Evolutionary conservation across 2,113 vertebrate genomes (phyloP), one percentile per base, ranked within the genome.

Genomic region (Verasper variegatus): DNA sequence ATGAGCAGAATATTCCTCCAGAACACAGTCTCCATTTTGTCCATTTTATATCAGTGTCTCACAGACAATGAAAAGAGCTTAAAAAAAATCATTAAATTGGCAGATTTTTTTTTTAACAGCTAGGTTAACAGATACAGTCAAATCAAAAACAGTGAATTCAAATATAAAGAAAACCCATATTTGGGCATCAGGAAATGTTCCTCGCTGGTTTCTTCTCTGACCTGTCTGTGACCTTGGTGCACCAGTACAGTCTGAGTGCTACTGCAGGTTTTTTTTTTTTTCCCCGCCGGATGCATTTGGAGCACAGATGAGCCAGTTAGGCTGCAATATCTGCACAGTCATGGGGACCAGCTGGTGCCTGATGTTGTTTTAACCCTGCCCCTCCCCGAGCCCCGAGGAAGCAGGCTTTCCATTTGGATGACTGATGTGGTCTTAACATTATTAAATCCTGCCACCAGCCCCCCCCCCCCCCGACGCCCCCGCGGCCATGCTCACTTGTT

Each of bases 281-380:
- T 9, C 5, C 6, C 14, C 14, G 4, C 72, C 47, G 68, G 80
- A 69, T 81, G 69, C 85, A 89, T 86, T 78, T 88, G 80, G 76
- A 71, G 66, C 59, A n/a, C 81, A 89, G 82, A 91, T 83, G 81
- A 85, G 62, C 58, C 35, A 73, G 77, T 73, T 73, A 75, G 68
- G 26, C 71, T 31, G 56, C 17, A 0, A 85, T 84, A 85, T 83
- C 79, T 88, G 88, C 89, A 86, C 58, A 68, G 91, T 90, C 87
- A 90, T 76, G 76, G 60, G 71, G 83, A 81, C 75, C 91, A 93
- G 92, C 90, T 92, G 90, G 86, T 85, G 84, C 68, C 85, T 85
- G 79, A 69, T 88, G 83, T 73, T 35, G 77, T 52, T 82, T 84
- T 56, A 81, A 69, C 66, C 71, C 72, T 63, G 24, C 71, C 75